phyloP scores from a whole-genome alignment of 1,140 invertebrate genomes.

The Tenebrio molitor region DNA sequence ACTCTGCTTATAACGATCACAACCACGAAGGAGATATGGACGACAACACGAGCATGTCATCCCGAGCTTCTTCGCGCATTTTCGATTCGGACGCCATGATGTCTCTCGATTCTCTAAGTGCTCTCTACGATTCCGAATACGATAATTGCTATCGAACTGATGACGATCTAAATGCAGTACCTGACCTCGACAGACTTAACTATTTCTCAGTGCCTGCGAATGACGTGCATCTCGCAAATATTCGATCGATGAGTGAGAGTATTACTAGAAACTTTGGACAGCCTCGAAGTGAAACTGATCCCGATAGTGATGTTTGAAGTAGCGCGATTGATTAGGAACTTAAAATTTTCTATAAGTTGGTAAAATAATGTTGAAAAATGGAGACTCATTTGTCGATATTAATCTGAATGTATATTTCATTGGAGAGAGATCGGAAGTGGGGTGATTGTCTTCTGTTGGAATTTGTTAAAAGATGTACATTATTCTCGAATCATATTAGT shows the following conservation, averaged over 20 bases:
- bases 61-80: constrained; percentile 82
- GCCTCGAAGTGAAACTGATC: constrained; percentile 74
- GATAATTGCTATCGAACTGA: constrained; percentile 73
- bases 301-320: constrained; percentile 73
- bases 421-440: constrained; percentile 8
- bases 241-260: constrained; percentile 80
- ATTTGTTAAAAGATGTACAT: no score
- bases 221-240: constrained; percentile 82
- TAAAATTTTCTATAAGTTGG: constrained; percentile 34
- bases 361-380: not conserved
- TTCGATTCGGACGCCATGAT: constrained; percentile 82
- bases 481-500: constrained; percentile 6
- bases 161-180: constrained; percentile 65
- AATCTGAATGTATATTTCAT: constrained; percentile 29
- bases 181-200: constrained; percentile 65
- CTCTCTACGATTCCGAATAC: constrained; percentile 88
- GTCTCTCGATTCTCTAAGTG: constrained; percentile 82
- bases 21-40: constrained; percentile 83
- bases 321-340: not conserved
- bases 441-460: constrained; percentile 8
- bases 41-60: constrained; percentile 83
- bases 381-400: constrained; percentile 16
- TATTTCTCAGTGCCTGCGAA: constrained; percentile 70
- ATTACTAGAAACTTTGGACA: constrained; percentile 83
- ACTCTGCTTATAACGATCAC: constrained; percentile 83